These are phyloP conservation scores for Tolmerus cingulatus DNA, from an alignment of 2,888 invertebrate genomes.

Conservation along the genomic window DNA sequence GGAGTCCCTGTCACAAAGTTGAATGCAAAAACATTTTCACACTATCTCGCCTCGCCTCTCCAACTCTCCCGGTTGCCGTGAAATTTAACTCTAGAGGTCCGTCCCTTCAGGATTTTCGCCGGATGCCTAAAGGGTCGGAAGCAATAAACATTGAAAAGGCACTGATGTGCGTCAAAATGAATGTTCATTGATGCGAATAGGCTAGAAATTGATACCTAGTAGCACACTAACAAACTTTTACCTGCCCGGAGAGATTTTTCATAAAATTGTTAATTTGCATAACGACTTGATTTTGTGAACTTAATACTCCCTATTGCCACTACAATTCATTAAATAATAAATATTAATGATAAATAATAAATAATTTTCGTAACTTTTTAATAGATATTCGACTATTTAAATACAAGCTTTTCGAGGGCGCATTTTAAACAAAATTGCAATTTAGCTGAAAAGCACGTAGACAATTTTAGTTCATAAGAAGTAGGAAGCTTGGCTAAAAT, in stretches of 20 bases:
- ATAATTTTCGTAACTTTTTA: neutral
- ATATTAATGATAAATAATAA: no score
- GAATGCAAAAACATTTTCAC: neutral
- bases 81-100: neutral
- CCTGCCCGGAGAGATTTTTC: neutral
- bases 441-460: neutral
- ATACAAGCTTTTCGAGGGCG: neutral
- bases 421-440: neutral
- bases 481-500: neutral
- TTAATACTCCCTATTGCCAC: neutral
- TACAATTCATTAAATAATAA: neutral
- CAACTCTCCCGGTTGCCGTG: neutral
- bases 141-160: neutral
- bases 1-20: neutral
- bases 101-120: neutral
- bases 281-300: neutral
- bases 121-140: neutral
- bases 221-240: neutral
- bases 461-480: neutral
- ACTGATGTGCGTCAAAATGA: neutral
- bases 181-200: neutral
- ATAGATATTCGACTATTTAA: neutral
- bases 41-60: neutral
- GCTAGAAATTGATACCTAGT: neutral
- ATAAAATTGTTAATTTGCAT: neutral